Evolutionary conservation across 1,140 invertebrate species (phyloP).

Genomic region (Sweltsa coloradensis): DNA sequence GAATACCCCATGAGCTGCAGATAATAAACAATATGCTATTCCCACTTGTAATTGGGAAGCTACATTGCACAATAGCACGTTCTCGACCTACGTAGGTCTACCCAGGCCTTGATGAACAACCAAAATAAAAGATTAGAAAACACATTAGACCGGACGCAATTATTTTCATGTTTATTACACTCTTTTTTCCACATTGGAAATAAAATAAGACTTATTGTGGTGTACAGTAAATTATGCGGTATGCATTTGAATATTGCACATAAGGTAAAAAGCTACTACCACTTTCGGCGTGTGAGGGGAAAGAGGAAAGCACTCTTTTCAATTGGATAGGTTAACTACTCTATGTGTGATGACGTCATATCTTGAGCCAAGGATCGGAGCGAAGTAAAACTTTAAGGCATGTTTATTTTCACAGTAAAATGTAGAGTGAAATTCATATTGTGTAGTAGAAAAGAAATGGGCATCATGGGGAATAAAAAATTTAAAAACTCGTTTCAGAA

Average conservation of each 20-base stretch:
- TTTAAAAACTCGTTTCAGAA: no score
- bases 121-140: conserved; percentile 4
- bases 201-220: no score
- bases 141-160: conserved; percentile 1
- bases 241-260: neutral
- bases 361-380: conserved; percentile 8
- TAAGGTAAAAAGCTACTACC: neutral
- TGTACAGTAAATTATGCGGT: conserved; percentile 7
- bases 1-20: no score
- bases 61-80: no score
- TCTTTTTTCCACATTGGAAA: no score
- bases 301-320: conserved; percentile 12
- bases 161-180: conserved; percentile 12
- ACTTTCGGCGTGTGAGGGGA: neutral
- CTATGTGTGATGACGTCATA: conserved; percentile 9
- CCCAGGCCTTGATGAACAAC: no score
- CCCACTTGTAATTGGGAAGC: no score
- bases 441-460: conserved; percentile 4
- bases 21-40: no score
- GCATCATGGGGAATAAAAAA: no score
- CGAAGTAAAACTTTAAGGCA: conserved; percentile 9
- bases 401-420: conserved; percentile 12
- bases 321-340: conserved; percentile 13
- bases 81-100: no score
- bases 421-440: conserved; percentile 12